These are phyloP conservation scores for Montipora capricornis DNA, from an alignment of 64 coral and sea anemone species.

Conservation along the genomic window DNA sequence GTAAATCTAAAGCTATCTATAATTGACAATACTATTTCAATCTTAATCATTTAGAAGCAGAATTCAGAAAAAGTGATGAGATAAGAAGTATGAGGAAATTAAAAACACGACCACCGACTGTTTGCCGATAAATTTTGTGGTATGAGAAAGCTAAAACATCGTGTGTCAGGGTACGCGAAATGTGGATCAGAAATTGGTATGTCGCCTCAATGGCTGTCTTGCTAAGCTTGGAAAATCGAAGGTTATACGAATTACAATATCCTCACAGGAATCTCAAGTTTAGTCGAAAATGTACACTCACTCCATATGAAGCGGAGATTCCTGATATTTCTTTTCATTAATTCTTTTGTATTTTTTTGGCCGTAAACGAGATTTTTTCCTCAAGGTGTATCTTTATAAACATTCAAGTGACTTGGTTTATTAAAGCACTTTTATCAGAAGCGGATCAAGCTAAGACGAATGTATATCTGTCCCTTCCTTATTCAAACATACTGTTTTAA, in stretches of 20 bases:
- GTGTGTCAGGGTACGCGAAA: background rate
- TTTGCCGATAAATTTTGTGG: background rate
- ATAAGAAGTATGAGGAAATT: conserved; percentile 27
- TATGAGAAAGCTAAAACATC: background rate
- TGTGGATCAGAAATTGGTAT: background rate
- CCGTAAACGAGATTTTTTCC: background rate
- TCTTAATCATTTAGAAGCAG: conserved; percentile 10
- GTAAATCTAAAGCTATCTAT: background rate
- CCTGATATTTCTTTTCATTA: background rate
- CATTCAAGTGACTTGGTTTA: background rate
- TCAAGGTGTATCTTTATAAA: background rate
- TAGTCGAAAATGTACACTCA: too few species aligned
- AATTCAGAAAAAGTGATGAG: conserved; percentile 16
- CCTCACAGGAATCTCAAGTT: too few species aligned
- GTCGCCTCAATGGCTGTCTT: background rate
- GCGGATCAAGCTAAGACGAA: background rate
- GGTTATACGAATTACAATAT: too few species aligned
- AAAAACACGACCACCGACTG: conserved; percentile 35
- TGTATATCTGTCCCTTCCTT: background rate
- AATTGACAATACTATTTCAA: background rate
- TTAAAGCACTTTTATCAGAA: background rate
- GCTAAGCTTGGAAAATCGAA: background rate
- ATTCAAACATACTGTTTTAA: conserved; percentile 8
- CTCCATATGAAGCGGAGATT: too few species aligned
- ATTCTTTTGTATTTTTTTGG: background rate